A percentile compares a stretch with the other conserved stretches of the same genome.
phyloP scores from a whole-genome alignment of 2,888 invertebrate genomes.

The Drosophila mercatorum region DNA sequence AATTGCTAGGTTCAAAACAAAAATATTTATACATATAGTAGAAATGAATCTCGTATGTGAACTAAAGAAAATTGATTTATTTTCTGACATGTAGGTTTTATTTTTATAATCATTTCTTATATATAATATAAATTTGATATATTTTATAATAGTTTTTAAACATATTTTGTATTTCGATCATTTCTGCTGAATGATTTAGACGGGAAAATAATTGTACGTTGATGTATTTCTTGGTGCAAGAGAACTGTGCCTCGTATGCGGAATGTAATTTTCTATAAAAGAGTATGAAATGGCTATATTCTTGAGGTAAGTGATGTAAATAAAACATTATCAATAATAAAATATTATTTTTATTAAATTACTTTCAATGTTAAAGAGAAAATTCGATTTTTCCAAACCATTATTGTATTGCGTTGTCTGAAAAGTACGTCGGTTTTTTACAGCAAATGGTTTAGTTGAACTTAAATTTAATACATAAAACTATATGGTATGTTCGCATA shows the following conservation, averaged over 20 bases:
- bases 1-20: background rate
- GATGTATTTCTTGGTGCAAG: too few relatives aligned
- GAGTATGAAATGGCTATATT: background rate
- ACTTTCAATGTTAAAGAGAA: background rate
- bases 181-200: background rate
- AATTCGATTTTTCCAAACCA: constrained; percentile 2
- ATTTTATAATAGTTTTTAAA: background rate
- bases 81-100: background rate
- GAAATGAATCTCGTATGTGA: background rate
- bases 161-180: background rate
- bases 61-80: background rate
- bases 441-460: constrained; percentile 4
- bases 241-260: too few relatives aligned
- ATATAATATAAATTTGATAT: too few relatives aligned
- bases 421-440: background rate
- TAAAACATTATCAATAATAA: background rate
- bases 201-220: too few relatives aligned
- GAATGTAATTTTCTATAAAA: background rate
- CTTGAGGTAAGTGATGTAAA: background rate
- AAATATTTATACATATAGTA: too few relatives aligned
- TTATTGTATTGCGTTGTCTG: background rate
- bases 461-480: constrained; percentile 3
- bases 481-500: background rate
- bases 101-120: background rate
- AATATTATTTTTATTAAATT: background rate